Conservation (phyloP, 2,113 vertebrate genomes). For the Ochotona princeps region DNA sequence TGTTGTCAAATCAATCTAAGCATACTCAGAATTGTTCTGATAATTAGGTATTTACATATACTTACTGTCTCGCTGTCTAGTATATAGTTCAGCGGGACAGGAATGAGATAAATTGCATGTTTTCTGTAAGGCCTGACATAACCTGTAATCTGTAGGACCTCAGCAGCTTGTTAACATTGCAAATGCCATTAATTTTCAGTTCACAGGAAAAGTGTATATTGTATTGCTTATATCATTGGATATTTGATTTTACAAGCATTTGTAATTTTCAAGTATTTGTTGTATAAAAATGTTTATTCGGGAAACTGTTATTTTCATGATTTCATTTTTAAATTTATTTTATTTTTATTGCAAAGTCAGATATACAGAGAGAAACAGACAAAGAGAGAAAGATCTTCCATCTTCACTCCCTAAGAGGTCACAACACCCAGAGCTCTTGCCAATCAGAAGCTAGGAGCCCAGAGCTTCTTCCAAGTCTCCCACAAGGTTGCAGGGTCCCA, state of each 20-base stretch:
- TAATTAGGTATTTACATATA: background rate
- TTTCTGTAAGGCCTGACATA: background rate
- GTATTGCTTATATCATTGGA: background rate
- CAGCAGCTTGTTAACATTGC: background rate
- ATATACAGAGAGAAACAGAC: too few relatives aligned
- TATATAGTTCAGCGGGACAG: background rate
- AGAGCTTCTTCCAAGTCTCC: too few relatives aligned
- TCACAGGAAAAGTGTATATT: background rate
- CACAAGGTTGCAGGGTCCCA: too few relatives aligned
- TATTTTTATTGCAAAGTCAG: too few relatives aligned
- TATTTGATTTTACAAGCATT: background rate
- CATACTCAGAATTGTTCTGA: background rate
- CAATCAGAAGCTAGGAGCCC: too few relatives aligned
- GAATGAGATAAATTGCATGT: background rate
- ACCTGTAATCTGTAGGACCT: background rate
- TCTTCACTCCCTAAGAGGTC: too few relatives aligned
- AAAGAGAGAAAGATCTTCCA: too few relatives aligned
- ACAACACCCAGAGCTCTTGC: too few relatives aligned
- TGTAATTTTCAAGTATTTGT: background rate
- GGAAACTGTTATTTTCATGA: background rate
- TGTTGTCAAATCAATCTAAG: conserved; percentile 1
- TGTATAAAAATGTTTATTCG: background rate
- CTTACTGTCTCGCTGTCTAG: background rate
- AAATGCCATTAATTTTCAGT: background rate
- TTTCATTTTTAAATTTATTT: background rate